A percentile compares a stretch with the other conserved stretches of the same genome.
These are phyloP conservation scores for Argya squamiceps DNA, from an alignment of 2,797 vertebrate genomes.

Conservation along the genomic window DNA sequence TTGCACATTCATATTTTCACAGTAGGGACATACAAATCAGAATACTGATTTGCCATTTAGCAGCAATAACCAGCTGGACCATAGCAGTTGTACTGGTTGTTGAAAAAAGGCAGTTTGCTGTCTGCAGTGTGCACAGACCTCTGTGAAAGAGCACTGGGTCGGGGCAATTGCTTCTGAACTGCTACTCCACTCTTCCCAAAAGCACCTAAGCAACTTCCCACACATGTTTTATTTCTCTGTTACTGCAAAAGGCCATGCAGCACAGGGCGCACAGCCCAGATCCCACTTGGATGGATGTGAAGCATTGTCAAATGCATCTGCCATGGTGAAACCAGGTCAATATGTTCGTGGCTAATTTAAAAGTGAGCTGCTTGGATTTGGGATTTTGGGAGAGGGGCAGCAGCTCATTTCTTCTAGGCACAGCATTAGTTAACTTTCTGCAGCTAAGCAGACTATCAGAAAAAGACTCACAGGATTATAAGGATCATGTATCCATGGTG, in stretches of 20 bases:
- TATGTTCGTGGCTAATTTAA: fast-evolving
- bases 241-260: neutral
- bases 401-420: neutral
- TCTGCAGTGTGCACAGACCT: neutral
- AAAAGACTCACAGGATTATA: conserved; percentile 46
- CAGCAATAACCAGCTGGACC: neutral
- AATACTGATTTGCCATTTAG: neutral
- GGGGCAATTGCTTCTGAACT: neutral
- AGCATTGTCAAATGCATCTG: neutral
- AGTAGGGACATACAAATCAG: neutral
- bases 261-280: neutral
- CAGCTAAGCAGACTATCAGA: conserved; percentile 29
- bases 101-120: neutral
- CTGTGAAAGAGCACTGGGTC: neutral
- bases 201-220: neutral
- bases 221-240: neutral
- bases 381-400: neutral
- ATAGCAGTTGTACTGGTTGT: neutral
- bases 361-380: neutral
- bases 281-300: neutral
- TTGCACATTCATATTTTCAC: neutral
- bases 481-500: conserved; percentile 61
- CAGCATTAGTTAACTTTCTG: conserved; percentile 29
- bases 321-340: neutral
- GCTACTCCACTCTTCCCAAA: neutral